Percentiles rank a stretch among this genome's conserved stretches.
These are phyloP conservation scores for Epinotia nisella DNA, from an alignment of 2,888 invertebrate genomes.

Conservation along the genomic window DNA sequence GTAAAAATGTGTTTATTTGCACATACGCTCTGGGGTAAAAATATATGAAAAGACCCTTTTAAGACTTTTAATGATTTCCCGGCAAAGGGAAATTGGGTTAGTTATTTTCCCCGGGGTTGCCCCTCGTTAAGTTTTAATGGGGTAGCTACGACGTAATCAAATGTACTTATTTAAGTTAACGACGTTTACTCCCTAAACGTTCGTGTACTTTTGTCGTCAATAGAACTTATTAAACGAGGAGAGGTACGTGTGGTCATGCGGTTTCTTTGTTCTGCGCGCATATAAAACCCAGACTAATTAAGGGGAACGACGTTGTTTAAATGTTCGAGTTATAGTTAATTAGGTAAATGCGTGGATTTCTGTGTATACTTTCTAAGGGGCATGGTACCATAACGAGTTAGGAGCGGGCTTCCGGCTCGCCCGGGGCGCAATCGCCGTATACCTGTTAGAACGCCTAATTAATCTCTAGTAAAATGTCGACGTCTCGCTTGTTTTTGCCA, in stretches of 20 bases:
- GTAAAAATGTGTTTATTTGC: conserved; percentile 85
- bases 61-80: conserved; percentile 85
- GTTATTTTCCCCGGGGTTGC: conserved; percentile 84
- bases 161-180: conserved; percentile 84
- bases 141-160: conserved; percentile 84
- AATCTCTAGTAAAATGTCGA: conserved; percentile 82
- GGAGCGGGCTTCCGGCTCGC: conserved; percentile 66
- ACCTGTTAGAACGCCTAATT: conserved; percentile 76
- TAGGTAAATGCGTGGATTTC: conserved; percentile 48
- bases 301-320: conserved; percentile 38
- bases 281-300: conserved; percentile 38
- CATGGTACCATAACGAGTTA: conserved; percentile 63
- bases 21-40: conserved; percentile 83
- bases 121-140: conserved; percentile 85
- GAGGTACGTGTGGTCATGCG: conserved; percentile 48
- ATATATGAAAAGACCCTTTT: conserved; percentile 85
- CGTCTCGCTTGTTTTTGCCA: conserved; percentile 78
- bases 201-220: conserved; percentile 77
- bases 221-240: conserved; percentile 66
- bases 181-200: conserved; percentile 70
- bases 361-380: conserved; percentile 63
- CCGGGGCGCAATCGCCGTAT: conserved; percentile 64
- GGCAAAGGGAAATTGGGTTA: conserved; percentile 85
- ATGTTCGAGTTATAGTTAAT: conserved; percentile 35
- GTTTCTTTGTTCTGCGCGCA: conserved; percentile 51